Conservation (phyloP, 2,888 invertebrate species). For the Tridacna gigas region DNA sequence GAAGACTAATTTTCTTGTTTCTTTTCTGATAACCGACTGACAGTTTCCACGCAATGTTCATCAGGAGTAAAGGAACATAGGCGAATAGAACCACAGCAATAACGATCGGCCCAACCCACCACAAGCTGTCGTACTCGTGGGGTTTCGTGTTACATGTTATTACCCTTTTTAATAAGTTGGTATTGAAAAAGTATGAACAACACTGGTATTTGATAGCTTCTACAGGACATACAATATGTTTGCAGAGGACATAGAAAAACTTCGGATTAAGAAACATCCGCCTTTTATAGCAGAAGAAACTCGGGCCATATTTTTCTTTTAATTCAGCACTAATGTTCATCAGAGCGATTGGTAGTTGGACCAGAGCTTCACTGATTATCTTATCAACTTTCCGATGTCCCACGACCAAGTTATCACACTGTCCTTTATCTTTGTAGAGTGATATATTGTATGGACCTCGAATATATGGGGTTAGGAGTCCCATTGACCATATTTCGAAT, state of each 20-base stretch:
- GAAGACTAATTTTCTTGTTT: neutral
- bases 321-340: constrained; percentile 21
- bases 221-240: constrained; percentile 57
- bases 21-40: neutral
- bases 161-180: neutral
- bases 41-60: constrained; percentile 8
- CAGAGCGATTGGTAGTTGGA: constrained; percentile 26
- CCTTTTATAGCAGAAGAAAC: constrained; percentile 61
- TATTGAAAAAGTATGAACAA: constrained; percentile 41
- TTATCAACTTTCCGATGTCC: constrained; percentile 44
- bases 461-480: constrained; percentile 41
- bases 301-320: constrained; percentile 51
- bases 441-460: constrained; percentile 24
- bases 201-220: constrained; percentile 55
- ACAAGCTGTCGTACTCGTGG: constrained; percentile 37
- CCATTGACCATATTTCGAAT: constrained; percentile 65
- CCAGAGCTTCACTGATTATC: constrained; percentile 42
- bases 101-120: constrained; percentile 53
- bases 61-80: constrained; percentile 42
- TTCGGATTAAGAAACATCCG: constrained; percentile 46
- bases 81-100: constrained; percentile 44
- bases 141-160: constrained; percentile 30
- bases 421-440: constrained; percentile 23
- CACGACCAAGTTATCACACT: constrained; percentile 55
- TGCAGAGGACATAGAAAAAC: constrained; percentile 51